Conservation (phyloP, 2,113 vertebrate species). For the Caranx melampygus region DNA sequence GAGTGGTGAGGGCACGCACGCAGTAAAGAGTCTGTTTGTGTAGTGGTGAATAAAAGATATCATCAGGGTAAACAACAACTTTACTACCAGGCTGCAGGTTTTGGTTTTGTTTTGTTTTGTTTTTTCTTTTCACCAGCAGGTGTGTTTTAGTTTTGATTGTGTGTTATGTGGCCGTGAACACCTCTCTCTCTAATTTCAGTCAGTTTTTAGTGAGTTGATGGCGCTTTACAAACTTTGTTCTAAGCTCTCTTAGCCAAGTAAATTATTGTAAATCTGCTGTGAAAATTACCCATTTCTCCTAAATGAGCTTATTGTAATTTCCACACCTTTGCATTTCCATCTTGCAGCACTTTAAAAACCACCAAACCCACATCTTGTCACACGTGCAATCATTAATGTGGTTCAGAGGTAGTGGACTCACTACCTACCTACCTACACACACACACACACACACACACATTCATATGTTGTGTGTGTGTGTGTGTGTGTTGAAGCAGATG, state of each 20-base stretch:
- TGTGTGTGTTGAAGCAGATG: constrained; percentile 24
- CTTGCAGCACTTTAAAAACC: constrained; percentile 40
- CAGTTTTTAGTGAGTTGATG: background rate
- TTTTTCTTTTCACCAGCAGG: background rate
- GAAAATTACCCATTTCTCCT: constrained; percentile 63
- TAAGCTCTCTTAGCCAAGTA: constrained; percentile 4
- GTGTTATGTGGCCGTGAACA: background rate
- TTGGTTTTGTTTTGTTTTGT: background rate
- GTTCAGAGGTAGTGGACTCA: constrained; percentile 20
- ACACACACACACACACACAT: constrained; percentile 5
- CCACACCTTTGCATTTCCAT: constrained; percentile 45
- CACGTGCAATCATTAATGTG: constrained; percentile 48
- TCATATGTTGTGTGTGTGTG: no score
- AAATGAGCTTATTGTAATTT: constrained; percentile 55
- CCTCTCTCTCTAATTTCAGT: no score
- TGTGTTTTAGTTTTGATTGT: background rate
- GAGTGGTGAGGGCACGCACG: constrained; percentile 88
- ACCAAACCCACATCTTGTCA: constrained; percentile 18
- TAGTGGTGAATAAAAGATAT: background rate
- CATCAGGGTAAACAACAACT: background rate
- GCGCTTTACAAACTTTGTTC: background rate
- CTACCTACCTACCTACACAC: background rate
- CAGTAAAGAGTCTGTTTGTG: background rate
- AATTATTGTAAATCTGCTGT: constrained; percentile 58
- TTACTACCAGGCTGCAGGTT: background rate